phyloP scores from a whole-genome alignment of 2,888 invertebrate species.

The Andricus curvator region DNA sequence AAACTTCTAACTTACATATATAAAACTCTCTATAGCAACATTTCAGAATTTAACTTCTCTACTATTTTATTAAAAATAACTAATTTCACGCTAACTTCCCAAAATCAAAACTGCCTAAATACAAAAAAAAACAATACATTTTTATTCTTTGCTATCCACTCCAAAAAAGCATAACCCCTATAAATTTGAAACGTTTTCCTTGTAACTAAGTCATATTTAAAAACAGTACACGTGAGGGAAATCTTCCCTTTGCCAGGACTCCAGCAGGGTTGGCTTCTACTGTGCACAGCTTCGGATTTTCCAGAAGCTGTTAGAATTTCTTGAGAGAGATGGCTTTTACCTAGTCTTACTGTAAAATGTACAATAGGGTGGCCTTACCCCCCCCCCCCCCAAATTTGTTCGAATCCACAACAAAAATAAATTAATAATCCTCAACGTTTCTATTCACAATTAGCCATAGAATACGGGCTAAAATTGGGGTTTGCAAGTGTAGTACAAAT shows the following conservation, averaged over 20 bases:
- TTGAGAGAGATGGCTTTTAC: constrained; percentile 9
- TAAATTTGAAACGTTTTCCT: constrained; percentile 32
- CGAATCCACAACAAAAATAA: too few relatives aligned
- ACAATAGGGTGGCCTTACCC: neutral
- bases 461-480: too few relatives aligned
- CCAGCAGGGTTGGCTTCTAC: constrained; percentile 12
- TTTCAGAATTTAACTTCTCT: neutral
- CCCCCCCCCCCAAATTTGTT: too few relatives aligned
- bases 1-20: neutral
- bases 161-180: neutral
- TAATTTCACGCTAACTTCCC: neutral
- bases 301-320: constrained; percentile 17
- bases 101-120: neutral
- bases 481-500: too few relatives aligned
- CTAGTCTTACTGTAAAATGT: neutral
- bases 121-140: neutral
- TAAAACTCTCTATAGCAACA: neutral
- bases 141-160: neutral
- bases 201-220: constrained; percentile 5
- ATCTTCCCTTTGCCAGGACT: constrained; percentile 12
- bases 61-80: neutral
- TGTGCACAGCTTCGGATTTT: constrained; percentile 24
- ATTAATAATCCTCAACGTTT: too few relatives aligned
- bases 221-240: neutral
- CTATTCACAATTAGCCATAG: too few relatives aligned